A percentile compares a stretch with the other conserved stretches of the same genome.
Conservation (phyloP, 2,888 invertebrate genomes). For the Neoitamus cyanurus region DNA sequence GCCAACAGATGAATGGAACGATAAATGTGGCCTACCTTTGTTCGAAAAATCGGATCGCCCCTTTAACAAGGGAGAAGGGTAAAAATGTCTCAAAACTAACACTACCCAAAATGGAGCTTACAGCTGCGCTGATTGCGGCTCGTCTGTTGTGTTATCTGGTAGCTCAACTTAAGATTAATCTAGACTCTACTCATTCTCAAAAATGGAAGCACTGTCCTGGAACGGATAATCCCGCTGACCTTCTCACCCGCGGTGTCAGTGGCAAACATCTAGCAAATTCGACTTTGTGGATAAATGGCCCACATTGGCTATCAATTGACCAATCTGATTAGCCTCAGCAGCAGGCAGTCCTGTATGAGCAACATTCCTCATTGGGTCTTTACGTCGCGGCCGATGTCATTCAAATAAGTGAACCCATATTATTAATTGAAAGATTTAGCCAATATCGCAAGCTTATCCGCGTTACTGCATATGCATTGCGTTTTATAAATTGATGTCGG, state of each 20-base stretch:
- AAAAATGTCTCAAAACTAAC: not conserved
- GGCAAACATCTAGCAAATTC: not conserved
- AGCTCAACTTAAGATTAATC: conserved; percentile 40
- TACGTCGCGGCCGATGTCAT: no score
- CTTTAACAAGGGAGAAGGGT: not conserved
- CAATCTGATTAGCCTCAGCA: not conserved
- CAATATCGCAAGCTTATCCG: no score
- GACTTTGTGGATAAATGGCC: not conserved
- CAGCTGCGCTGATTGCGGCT: conserved; percentile 48
- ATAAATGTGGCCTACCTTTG: conserved; percentile 39
- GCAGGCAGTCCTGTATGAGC: no score
- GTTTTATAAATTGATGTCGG: not conserved
- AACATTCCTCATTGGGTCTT: no score
- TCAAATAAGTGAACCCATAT: no score
- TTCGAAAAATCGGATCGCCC: conserved; percentile 42
- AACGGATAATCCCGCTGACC: not conserved
- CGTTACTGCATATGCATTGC: no score
- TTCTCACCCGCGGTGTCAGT: not conserved
- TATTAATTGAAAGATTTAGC: no score
- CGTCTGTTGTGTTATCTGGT: conserved; percentile 26
- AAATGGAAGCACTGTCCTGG: not conserved
- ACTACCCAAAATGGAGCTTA: conserved; percentile 47
- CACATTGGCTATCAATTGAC: not conserved
- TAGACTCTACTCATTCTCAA: conserved; percentile 20
- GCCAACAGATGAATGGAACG: not conserved